A percentile compares a stretch with the other conserved stretches of the same genome.
phyloP scores from a whole-genome alignment of 2,888 invertebrate species.

The Meloe dianella region DNA sequence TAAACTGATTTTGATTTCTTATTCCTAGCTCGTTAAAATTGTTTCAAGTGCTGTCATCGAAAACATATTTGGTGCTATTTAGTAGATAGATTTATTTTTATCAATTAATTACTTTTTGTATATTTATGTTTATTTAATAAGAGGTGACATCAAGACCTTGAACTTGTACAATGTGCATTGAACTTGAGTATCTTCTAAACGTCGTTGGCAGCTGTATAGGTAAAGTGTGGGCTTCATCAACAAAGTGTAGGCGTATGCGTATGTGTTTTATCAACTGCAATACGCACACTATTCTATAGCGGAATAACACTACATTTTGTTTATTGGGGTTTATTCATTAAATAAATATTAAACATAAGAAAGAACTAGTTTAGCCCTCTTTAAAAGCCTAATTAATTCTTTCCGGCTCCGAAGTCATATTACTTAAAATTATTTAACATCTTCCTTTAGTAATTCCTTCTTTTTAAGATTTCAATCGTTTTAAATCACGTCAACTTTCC shows the following conservation, averaged over 20 bases:
- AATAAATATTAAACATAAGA: neutral
- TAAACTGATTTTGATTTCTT: too few species aligned
- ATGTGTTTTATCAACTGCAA: conserved; percentile 16
- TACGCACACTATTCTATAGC: conserved; percentile 20
- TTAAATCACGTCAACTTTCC: neutral
- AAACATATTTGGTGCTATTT: too few species aligned
- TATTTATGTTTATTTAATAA: neutral
- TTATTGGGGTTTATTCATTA: conserved; percentile 8
- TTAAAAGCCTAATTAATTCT: conserved; percentile 23
- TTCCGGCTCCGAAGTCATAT: conserved; percentile 20
- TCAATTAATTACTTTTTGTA: neutral
- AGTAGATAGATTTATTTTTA: neutral
- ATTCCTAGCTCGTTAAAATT: too few species aligned
- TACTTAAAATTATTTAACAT: conserved; percentile 16
- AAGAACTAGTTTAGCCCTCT: conserved; percentile 16
- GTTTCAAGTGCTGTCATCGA: neutral
- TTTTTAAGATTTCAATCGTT: neutral
- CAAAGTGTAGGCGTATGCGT: conserved; percentile 29
- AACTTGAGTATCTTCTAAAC: conserved; percentile 38
- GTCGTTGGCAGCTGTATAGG: conserved; percentile 35
- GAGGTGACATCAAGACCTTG: conserved; percentile 35
- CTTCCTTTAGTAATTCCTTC: conserved; percentile 14
- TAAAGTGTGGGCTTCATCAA: conserved; percentile 34
- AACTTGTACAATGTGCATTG: conserved; percentile 45
- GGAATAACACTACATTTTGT: conserved; percentile 12